These are phyloP conservation scores for Hydropsyche tenuis DNA, from an alignment of 1,140 invertebrate species.

Conservation along the genomic window DNA sequence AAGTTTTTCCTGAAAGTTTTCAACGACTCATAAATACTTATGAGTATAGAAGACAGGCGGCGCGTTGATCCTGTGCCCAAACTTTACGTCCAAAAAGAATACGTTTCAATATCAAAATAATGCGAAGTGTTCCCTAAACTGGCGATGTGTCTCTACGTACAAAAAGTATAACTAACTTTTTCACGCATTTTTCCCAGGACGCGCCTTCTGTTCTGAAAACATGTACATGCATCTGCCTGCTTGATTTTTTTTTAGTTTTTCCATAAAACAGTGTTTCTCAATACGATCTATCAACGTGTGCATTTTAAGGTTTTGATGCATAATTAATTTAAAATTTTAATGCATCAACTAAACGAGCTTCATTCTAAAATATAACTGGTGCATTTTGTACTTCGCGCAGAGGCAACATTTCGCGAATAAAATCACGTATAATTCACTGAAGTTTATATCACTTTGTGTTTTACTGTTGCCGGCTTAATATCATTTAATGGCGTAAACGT, in stretches of 20 bases:
- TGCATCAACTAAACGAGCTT: no score
- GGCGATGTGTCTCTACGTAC: neutral
- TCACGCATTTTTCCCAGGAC: constrained; percentile 10
- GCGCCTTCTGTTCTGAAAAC: constrained; percentile 2
- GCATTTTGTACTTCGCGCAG: no score
- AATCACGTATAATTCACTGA: no score
- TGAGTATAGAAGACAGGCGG: constrained; percentile 29
- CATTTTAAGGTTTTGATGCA: no score
- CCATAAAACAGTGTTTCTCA: neutral
- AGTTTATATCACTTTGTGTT: no score
- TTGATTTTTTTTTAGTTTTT: neutral
- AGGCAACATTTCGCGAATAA: no score
- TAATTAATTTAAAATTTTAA: no score
- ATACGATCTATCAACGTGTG: no score
- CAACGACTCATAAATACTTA: constrained; percentile 42
- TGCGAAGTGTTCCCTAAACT: constrained; percentile 10
- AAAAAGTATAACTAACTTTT: constrained; percentile 6
- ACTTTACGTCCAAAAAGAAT: constrained; percentile 28
- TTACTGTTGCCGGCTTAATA: neutral
- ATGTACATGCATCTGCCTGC: no score
- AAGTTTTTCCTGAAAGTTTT: constrained; percentile 33
- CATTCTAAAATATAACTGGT: no score
- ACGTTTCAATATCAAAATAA: constrained; percentile 35
- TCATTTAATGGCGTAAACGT: constrained; percentile 10
- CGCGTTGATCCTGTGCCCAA: constrained; percentile 24